Percentiles rank a stretch among this genome's conserved stretches.
phyloP scores from a whole-genome alignment of 2,888 invertebrate species.

The Lepidocyrtinus sp. region DNA sequence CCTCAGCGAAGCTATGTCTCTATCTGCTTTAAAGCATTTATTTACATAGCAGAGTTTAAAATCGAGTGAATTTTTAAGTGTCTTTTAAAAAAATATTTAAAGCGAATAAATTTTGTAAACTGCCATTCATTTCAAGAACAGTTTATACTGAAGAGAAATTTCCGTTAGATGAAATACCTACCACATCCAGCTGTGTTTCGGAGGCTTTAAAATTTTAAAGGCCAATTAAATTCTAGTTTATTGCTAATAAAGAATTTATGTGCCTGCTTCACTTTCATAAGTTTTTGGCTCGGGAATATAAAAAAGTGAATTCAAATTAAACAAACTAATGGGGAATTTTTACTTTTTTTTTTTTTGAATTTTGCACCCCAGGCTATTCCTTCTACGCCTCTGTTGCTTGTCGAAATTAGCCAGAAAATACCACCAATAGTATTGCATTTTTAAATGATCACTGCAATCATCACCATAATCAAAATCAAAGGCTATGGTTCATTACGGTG shows the following conservation, averaged over 20 bases:
- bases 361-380: background rate
- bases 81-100: background rate
- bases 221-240: too few relatives aligned
- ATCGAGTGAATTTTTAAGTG: background rate
- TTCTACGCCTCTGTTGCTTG: background rate
- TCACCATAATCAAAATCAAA: too few relatives aligned
- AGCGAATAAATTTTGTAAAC: background rate
- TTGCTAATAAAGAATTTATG: too few relatives aligned
- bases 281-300: background rate
- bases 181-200: too few relatives aligned
- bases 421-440: too few relatives aligned
- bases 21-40: background rate
- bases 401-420: background rate
- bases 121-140: too few relatives aligned
- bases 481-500: too few relatives aligned
- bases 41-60: background rate
- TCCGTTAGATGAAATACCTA: too few relatives aligned
- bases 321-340: background rate
- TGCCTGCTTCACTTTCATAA: background rate
- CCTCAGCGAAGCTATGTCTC: background rate
- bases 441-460: too few relatives aligned
- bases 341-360: background rate
- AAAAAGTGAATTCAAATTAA: slow-evolving; percentile 1
- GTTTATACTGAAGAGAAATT: too few relatives aligned
- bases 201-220: too few relatives aligned